These are phyloP conservation scores for Drosophila lacertosa DNA, from an alignment of 1,140 invertebrate genomes.

Conservation along the genomic window DNA sequence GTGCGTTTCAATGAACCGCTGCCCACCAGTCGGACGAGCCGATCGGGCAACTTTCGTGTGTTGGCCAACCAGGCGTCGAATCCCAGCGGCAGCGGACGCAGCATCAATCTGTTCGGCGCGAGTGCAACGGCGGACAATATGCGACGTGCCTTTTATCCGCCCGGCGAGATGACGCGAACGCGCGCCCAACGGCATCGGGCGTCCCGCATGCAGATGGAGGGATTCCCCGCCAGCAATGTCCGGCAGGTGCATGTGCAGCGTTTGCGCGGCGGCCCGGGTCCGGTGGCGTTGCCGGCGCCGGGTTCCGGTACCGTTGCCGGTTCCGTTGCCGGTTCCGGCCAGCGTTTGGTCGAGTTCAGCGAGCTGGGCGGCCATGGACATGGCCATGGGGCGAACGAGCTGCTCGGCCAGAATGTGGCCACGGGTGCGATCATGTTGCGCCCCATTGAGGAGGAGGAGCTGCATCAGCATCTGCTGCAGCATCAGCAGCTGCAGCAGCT, in stretches of 20 bases:
- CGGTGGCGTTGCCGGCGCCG: too few relatives aligned
- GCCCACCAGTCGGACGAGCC: conserved; percentile 25
- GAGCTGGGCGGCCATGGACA: conserved; percentile 5
- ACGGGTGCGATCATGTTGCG: conserved; percentile 11
- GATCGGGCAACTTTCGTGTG: conserved; percentile 2
- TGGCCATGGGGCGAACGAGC: conserved; percentile 4
- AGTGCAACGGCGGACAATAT: conserved; percentile 5
- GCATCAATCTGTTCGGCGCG: conserved; percentile 10
- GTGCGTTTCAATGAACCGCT: conserved; percentile 33
- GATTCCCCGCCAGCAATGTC: not conserved
- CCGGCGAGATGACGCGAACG: conserved; percentile 6
- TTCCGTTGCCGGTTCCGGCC: not conserved
- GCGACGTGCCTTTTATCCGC: conserved; percentile 12
- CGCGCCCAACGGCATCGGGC: conserved; percentile 17
- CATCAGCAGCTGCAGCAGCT: conserved; percentile 15
- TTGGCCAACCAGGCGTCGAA: conserved; percentile 15
- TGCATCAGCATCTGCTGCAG: not conserved
- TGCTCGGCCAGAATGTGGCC: conserved; percentile 4
- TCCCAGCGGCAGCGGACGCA: conserved; percentile 6
- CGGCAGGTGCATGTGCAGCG: conserved; percentile 30
- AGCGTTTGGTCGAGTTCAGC: conserved; percentile 26
- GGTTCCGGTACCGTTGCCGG: not conserved
- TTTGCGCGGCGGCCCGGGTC: conserved; percentile 6
- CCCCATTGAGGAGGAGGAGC: conserved; percentile 37
- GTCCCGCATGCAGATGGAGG: conserved; percentile 25